A percentile compares a stretch with the other conserved stretches of the same genome.
Conservation (phyloP, 2,797 vertebrate species). For the Peromyscus nudipes region DNA sequence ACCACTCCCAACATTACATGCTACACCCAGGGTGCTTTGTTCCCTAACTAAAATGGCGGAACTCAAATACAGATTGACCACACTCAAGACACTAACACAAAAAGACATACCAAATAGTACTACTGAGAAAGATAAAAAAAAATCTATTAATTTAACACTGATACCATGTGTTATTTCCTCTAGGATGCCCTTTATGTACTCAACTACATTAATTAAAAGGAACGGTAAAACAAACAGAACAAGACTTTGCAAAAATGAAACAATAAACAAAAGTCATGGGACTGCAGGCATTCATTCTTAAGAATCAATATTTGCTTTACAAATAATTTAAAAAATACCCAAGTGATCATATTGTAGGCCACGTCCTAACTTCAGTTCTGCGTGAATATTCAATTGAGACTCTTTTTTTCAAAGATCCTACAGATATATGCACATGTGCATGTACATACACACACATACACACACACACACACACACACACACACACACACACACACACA, state of each 20-base stretch:
- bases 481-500: fast-evolving
- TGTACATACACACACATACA: neutral
- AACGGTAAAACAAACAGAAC: neutral
- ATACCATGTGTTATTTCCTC: neutral
- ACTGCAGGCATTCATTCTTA: neutral
- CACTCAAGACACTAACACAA: neutral
- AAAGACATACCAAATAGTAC: neutral
- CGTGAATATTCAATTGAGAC: neutral
- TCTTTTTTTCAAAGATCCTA: neutral
- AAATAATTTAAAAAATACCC: neutral
- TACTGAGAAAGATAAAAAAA: neutral
- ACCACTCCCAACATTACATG: neutral
- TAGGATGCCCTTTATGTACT: neutral
- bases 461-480: neutral
- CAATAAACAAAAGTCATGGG: neutral
- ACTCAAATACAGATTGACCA: neutral
- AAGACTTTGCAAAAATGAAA: neutral
- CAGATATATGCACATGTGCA: neutral
- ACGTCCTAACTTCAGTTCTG: neutral
- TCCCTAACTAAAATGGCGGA: neutral
- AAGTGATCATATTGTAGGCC: neutral
- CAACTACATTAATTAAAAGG: neutral
- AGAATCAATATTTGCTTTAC: neutral
- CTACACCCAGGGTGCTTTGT: neutral
- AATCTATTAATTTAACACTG: neutral